A percentile compares a stretch with the other conserved stretches of the same genome.
These are phyloP conservation scores for Rhabdomys dilectus DNA, from an alignment of 2,113 vertebrate species.

Conservation along the genomic window DNA sequence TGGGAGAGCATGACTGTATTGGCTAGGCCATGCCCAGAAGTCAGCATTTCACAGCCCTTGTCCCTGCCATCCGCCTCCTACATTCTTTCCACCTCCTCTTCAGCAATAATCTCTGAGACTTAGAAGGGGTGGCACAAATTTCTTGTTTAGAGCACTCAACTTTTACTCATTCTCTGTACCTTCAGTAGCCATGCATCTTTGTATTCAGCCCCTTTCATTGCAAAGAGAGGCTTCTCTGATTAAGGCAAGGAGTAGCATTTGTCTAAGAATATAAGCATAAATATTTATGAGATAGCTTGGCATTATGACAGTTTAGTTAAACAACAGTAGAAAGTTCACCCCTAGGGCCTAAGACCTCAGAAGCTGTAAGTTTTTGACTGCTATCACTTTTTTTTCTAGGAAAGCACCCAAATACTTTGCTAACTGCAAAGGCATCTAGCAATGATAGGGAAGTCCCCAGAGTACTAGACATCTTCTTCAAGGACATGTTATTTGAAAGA, in stretches of 20 bases:
- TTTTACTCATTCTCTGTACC: background rate
- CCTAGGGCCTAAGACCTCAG: background rate
- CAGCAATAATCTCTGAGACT: background rate
- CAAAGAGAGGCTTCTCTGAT: background rate
- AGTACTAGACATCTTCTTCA: conserved; percentile 46
- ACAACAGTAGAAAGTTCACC: background rate
- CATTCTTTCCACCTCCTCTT: background rate
- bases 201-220: background rate
- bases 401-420: conserved; percentile 40
- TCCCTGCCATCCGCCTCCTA: background rate
- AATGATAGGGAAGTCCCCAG: conserved; percentile 52
- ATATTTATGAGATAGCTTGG: background rate
- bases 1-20: background rate
- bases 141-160: background rate
- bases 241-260: background rate
- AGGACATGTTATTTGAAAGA: conserved; percentile 69
- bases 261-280: background rate
- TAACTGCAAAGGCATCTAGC: conserved; percentile 58
- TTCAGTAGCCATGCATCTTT: background rate
- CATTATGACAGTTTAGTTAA: background rate
- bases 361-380: background rate
- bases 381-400: conserved; percentile 54
- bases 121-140: background rate
- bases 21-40: background rate
- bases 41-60: background rate